Evolutionary conservation across 2,797 vertebrate species (phyloP).

Genomic region (Astyanax mexicanus): DNA sequence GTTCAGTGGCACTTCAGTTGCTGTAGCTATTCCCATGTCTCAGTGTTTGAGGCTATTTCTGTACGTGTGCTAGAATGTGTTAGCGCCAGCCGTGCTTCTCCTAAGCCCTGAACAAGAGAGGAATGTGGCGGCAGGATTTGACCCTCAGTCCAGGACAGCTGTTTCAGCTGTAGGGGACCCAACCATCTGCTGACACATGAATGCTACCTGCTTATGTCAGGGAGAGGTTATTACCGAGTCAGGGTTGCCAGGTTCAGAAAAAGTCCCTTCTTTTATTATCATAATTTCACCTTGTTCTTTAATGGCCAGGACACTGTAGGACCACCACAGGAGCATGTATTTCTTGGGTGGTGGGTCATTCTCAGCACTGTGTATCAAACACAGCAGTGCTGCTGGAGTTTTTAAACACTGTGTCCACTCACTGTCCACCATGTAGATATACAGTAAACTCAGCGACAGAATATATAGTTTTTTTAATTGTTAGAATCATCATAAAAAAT

Average conservation of each 20-base stretch:
- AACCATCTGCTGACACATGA: slow-evolving; percentile 51
- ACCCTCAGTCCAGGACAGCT: slow-evolving; percentile 19
- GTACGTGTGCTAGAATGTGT: slow-evolving; percentile 37
- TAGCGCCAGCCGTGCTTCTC: slow-evolving; percentile 27
- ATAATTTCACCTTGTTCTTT: too few species aligned
- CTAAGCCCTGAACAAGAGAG: slow-evolving; percentile 38
- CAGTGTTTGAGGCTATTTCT: slow-evolving; percentile 59
- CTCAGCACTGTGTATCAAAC: too few species aligned
- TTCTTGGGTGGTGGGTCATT: too few species aligned
- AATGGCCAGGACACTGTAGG: too few species aligned
- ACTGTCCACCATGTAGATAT: too few species aligned
- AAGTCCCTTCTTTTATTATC: too few species aligned
- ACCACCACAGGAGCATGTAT: too few species aligned
- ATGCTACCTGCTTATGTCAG: slow-evolving; percentile 40
- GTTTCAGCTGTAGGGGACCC: slow-evolving; percentile 57
- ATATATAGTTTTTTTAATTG: too few species aligned
- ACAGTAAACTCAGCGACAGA: too few species aligned
- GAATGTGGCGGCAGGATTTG: slow-evolving; percentile 44
- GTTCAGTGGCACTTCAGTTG: slow-evolving; percentile 38
- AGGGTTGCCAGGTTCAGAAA: neutral
- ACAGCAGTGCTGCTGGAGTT: too few species aligned
- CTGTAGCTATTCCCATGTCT: slow-evolving; percentile 41
- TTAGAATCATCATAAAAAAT: too few species aligned
- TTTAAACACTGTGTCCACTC: too few species aligned
- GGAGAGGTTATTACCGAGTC: slow-evolving; percentile 4